Evolutionary conservation across 2,888 invertebrate genomes (phyloP).

Genomic region (Phengaris alcon): DNA sequence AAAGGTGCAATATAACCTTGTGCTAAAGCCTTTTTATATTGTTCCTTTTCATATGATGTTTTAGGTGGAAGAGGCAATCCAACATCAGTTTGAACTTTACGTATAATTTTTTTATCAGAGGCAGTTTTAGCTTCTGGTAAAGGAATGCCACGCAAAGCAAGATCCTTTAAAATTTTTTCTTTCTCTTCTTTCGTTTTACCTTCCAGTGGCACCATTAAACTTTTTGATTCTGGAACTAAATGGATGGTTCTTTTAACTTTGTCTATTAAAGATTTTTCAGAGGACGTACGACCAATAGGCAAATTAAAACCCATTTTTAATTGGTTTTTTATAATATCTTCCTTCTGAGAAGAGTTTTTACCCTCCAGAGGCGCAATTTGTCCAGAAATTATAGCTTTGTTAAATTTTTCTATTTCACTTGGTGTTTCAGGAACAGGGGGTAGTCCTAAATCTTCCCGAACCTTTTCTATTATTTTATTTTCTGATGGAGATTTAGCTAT

Average conservation of each 20-base stretch:
- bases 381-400: slow-evolving; percentile 34
- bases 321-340: slow-evolving; percentile 37
- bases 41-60: slow-evolving; percentile 33
- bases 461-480: too few species aligned
- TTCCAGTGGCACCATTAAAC: slow-evolving; percentile 43
- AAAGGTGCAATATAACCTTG: slow-evolving; percentile 36
- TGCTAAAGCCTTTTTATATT: slow-evolving; percentile 34
- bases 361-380: slow-evolving; percentile 37
- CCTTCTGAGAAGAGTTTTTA: slow-evolving; percentile 37
- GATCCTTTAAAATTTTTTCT: slow-evolving; percentile 43
- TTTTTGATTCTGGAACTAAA: slow-evolving; percentile 39
- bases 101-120: slow-evolving; percentile 40
- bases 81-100: slow-evolving; percentile 35
- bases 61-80: slow-evolving; percentile 41
- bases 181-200: slow-evolving; percentile 43
- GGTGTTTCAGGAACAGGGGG: too few species aligned
- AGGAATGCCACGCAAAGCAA: slow-evolving; percentile 36
- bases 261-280: slow-evolving; percentile 40
- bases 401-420: slow-evolving; percentile 32
- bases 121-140: slow-evolving; percentile 40
- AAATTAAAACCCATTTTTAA: slow-evolving; percentile 33
- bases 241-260: slow-evolving; percentile 43
- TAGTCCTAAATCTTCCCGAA: too few species aligned
- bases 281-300: slow-evolving; percentile 36
- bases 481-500: too few species aligned